A percentile compares a stretch with the other conserved stretches of the same genome.
phyloP scores from a whole-genome alignment of 2,113 vertebrate species.

The Rhombomys opimus region DNA sequence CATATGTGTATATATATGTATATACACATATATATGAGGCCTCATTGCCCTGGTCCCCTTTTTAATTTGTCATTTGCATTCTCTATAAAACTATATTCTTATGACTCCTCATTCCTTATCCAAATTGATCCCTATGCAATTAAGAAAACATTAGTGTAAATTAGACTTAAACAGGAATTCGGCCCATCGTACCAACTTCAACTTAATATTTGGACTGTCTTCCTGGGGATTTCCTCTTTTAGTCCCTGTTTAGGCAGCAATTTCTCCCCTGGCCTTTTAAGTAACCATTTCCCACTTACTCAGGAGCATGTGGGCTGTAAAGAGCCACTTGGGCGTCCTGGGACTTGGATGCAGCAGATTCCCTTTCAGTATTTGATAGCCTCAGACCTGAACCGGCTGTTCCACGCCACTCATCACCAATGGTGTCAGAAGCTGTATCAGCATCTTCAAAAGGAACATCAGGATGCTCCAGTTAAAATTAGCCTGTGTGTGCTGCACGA shows the following conservation, averaged over 20 bases:
- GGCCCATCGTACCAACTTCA: not conserved
- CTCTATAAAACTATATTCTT: conserved; percentile 3
- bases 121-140: conserved; percentile 3
- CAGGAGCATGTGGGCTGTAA: not conserved
- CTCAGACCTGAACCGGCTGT: conserved; percentile 61
- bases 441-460: conserved; percentile 63
- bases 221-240: conserved; percentile 31
- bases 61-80: conserved; percentile 51
- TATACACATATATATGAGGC: not conserved
- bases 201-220: conserved; percentile 39
- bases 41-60: not conserved
- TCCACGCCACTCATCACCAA: conserved; percentile 67
- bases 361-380: conserved; percentile 43
- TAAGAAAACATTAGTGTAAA: conserved; percentile 47
- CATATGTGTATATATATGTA: not conserved
- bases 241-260: not conserved
- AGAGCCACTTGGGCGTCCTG: conserved; percentile 32
- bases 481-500: conserved; percentile 63
- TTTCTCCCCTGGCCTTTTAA: conserved; percentile 57
- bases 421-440: conserved; percentile 63
- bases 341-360: conserved; percentile 40
- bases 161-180: conserved; percentile 47
- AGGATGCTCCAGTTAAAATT: conserved; percentile 74
- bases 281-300: not conserved
- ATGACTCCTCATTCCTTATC: not conserved